Evolutionary conservation across 2,113 vertebrate species (phyloP), one percentile per base, ranked within the genome.

Genomic region (Morone chrysops): DNA sequence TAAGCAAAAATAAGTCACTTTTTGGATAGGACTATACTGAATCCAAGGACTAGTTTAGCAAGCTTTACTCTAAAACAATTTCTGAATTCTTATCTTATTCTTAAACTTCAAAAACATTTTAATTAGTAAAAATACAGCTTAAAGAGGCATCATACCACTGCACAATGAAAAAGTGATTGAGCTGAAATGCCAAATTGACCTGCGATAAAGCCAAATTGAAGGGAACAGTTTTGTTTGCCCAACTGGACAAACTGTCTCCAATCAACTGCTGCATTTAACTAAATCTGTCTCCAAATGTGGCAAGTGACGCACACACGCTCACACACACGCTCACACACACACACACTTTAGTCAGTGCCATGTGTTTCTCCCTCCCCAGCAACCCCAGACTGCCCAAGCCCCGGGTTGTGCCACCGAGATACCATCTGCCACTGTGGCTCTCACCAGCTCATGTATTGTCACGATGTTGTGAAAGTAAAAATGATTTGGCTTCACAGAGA

Each of bases 361-460:
- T 85, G 77, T 89, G 85, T 77, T 56, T 67, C 60, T 31, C 20
- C 48, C 45, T 54, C 61, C 16, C 14, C 18, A 63, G 60, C 68
- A 40, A 31, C 56, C 72, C 72, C 75, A 73, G 48, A 84, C 45
- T 66, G 82, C 60, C 79, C 74, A 61, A 65, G 31, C 68, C 83
- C 66, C 4, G 31, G 80, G 65, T 75, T 83, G 61, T 79, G 80
- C 84, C 87, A 85, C 75, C 5, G n/a, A 85, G 51, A 77, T 3
- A 62, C 92, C 94, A 93, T 94, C 92, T 94, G 93, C 63, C 82
- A 57, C 78, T n/a, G 79, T 56, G 75, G 51, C 82, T 84, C 80
- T 70, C 69, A 56, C 14, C n/a, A 53, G 59, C 70, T 68, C 67
- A 22, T 12, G 43, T 81, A 75, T 56, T 63, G 51, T 73, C 59